Evolutionary conservation across 2,888 invertebrate species (phyloP), one percentile per base, ranked within the genome.

Genomic region (Baccha elongata): DNA sequence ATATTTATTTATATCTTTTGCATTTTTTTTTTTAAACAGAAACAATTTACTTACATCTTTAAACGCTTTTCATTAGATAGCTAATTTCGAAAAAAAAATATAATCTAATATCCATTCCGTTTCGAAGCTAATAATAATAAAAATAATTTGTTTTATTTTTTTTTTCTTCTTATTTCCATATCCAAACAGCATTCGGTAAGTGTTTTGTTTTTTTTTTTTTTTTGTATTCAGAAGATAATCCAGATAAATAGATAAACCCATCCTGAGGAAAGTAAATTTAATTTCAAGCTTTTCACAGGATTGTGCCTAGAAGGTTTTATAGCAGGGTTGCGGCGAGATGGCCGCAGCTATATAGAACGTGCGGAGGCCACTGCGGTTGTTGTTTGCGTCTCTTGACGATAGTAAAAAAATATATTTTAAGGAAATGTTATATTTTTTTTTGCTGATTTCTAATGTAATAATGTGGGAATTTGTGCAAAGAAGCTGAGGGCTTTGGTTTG

Each of bases 151-250:
- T 65, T 67, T 69, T 44, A 23, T 37, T 74, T 71, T 69, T 81
- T 69, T 76, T 42, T 71, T 62, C 35, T 26, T 74, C 40, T 52
- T 58, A 50, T 72, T 72, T 37, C 64, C 65, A 26, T 35, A 76
- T 3, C 46, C 55, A 78, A 83, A 83, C 83, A 83, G 83, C 83
- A 64, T 73, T 83, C 83, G 83, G 83, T 83, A 83, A 83, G 83
- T 83, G 72, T 55, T 72, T 64, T 74, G 64, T 58, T 37, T 73
- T 58, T 68, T 46, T 46, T 65, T 29, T n/a, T 21, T 53, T 37
- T 10, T 8, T 42, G n/a, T 71, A 68, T 64, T 62, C 26, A 65
- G 21, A 50, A 42, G 58, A 55, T 78, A 71, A 64, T 55, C 46
- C 46, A 48, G 35, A 60, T 46, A 60, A 52, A 50, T 60, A 60